phyloP scores from a whole-genome alignment of 2,797 vertebrate species.

The Peromyscus attwateri region DNA sequence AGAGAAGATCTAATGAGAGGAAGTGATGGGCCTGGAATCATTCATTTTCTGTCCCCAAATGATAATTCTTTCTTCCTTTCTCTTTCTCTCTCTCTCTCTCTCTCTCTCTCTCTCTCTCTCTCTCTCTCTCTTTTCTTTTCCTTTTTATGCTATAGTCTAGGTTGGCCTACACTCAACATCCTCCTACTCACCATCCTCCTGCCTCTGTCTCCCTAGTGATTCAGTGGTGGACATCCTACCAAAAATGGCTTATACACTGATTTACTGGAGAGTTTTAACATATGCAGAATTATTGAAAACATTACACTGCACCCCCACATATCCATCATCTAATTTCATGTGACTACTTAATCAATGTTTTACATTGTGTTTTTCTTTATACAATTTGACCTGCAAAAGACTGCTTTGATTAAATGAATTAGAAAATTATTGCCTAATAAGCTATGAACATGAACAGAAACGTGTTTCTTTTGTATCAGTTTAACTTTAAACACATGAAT shows the following conservation, averaged over 20 bases:
- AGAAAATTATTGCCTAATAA: not conserved
- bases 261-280: not conserved
- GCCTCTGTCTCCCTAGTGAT: too few species aligned
- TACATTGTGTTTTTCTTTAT: not conserved
- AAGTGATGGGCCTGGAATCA: not conserved
- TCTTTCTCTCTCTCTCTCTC: rapidly evolving
- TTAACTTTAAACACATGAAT: not conserved
- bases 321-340: not conserved
- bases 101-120: not conserved
- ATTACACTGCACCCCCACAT: not conserved
- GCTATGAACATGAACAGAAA: not conserved
- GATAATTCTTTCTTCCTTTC: not conserved
- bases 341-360: not conserved
- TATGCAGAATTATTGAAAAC: not conserved
- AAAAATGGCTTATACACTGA: not conserved
- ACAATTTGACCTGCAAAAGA: conserved; percentile 43
- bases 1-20: not conserved
- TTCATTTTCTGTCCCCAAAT: not conserved
- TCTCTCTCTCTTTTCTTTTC: not conserved
- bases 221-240: not conserved
- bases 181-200: not conserved
- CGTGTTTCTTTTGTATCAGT: not conserved
- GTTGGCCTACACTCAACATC: not conserved
- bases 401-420: not conserved
- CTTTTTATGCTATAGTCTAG: not conserved